Evolutionary conservation across 2,888 invertebrate species (phyloP).

Genomic region (Ephialtes manifestator): DNA sequence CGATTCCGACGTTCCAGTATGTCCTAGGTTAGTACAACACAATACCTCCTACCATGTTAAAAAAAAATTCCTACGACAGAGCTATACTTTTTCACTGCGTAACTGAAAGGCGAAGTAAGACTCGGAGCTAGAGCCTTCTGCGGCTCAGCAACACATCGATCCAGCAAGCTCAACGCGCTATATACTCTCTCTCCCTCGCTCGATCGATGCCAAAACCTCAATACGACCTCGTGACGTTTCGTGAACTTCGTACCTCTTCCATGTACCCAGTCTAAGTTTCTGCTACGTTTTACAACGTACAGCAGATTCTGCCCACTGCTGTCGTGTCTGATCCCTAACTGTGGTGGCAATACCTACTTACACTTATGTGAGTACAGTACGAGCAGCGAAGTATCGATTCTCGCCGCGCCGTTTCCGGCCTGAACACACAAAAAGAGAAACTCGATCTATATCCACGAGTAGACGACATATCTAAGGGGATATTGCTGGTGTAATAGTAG

Average conservation of each 20-base stretch:
- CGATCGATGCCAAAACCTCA: slow-evolving; percentile 56
- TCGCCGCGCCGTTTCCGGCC: slow-evolving; percentile 31
- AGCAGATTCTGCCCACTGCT: neutral
- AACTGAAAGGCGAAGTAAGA: slow-evolving; percentile 29
- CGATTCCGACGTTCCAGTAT: neutral
- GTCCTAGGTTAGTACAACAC: neutral
- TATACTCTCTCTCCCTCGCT: neutral
- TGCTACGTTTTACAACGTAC: neutral
- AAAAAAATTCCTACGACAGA: no score
- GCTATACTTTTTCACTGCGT: neutral
- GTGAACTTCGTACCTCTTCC: slow-evolving; percentile 31
- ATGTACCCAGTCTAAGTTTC: slow-evolving; percentile 14
- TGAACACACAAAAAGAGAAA: slow-evolving; percentile 10
- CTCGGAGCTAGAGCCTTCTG: slow-evolving; percentile 3
- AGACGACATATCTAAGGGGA: neutral
- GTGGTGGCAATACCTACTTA: neutral
- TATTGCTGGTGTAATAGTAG: neutral
- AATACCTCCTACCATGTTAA: neutral
- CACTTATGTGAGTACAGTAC: neutral
- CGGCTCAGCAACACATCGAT: slow-evolving; percentile 49
- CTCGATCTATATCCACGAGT: slow-evolving; percentile 20
- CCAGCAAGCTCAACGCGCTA: slow-evolving; percentile 39
- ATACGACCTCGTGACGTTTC: slow-evolving; percentile 62
- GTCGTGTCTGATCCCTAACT: slow-evolving; percentile 1
- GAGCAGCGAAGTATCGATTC: slow-evolving; percentile 24